Evolutionary conservation across 2,797 vertebrate species (phyloP), one percentile per base, ranked within the genome.

Genomic region (Scolopax rusticola): DNA sequence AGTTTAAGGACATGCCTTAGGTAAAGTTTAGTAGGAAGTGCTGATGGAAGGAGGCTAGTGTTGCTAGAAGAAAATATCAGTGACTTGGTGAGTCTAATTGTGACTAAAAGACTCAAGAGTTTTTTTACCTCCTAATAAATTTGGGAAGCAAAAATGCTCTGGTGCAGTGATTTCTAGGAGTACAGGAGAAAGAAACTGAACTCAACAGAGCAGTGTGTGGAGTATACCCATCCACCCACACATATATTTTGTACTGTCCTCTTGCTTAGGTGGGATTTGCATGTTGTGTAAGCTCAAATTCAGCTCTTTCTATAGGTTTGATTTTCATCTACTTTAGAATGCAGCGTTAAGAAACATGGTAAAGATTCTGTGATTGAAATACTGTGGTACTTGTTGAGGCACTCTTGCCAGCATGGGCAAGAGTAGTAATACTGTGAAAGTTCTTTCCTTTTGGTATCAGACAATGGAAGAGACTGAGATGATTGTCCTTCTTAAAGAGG

Each of bases 21-120:
- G 43, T 68, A 90, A 93, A 91, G 84, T 87, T 91, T 84, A 83
- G 71, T 68, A 77, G 68, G 60, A 92, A 57, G 53, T 70, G n/a
- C 60, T 75, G 25, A 28, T 77, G 51, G 40, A 91, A 91, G 25
- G 40, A 53, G 6, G 32, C 38, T 74, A 82, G 20, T 12, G 6
- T 54, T 91, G 38, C 17, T 75, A 9, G 25, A 87, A 80, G 53
- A 85, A 94, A 89, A 51, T 74, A 80, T 12, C 36, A 79, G 63
- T 71, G 57, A 63, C 23, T 67, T 60, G 15, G 15, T 53, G 27
- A 91, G 69, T 50, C 17, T 73, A 40, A 74, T 36, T 69, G 30
- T 59, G 28, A 81, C 36, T 90, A 63, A 86, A 91, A 78, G 32
- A 19, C 21, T 78, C 15, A 15, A 67, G 27, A 89, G 45, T 43